Evolutionary conservation across 2,888 invertebrate species (phyloP), one percentile per base, ranked within the genome.

Genomic region (Mesopsocus fuscifrons): DNA sequence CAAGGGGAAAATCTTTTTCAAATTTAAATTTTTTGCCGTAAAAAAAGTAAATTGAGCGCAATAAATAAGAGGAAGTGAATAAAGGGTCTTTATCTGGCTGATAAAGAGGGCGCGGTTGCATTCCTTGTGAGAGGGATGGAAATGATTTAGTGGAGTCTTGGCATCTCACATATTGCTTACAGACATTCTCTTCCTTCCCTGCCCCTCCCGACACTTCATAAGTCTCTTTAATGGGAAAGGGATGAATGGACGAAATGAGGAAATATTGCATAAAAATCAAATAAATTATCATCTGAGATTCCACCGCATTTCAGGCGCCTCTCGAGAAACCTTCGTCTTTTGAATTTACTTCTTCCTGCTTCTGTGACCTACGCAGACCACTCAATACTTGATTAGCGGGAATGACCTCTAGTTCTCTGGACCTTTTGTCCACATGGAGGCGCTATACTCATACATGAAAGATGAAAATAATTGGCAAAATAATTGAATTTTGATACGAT

Each of bases 91-190:
- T 38, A 38, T 38, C 38, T 16, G 38, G 18, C 20, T 38, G 38
- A 38, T 38, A 38, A 38, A 38, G 38, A 38, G 38, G 38, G 38
- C 16, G 21, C 16, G 21, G 17, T 13, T 13, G 20, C 38, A 38
- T 38, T 38, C 38, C 38, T 33, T 17, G 21, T 13, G 21, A 20
- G 13, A 20, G 38, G 38, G 17, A 15, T 13, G 38, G 20, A 38
- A 21, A 38, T 38, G 38, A 38, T 38, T 38, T 38, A 38, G 17
- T 33, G 38, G n/a, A 13, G 21, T 15, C 17, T 16, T 13, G 38
- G 38, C 38, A 38, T 38, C 38, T 38, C 38, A 38, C 38, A 38
- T 38, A 38, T 38, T 38, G 38, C 38, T 38, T 38, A 38, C 20
- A 38, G 38, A 17, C 9, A 38, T 18, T 38, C 38, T 17, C 33